These are phyloP conservation scores for Laspeyria flexula DNA, from an alignment of 2,888 invertebrate species.

Conservation along the genomic window DNA sequence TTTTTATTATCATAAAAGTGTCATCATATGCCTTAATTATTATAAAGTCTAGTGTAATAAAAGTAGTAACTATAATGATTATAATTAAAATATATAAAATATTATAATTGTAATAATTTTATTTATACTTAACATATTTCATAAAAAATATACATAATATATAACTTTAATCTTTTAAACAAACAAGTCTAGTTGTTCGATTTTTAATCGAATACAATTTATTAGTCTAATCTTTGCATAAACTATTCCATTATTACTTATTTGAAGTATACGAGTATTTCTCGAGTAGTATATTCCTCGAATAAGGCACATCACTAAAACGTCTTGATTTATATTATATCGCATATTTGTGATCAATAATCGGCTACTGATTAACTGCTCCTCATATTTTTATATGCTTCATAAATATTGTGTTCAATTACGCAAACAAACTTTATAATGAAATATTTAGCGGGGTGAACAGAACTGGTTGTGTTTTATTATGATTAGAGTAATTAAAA, in stretches of 20 bases:
- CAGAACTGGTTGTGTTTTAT: slow-evolving; percentile 9
- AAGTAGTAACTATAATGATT: too few species aligned
- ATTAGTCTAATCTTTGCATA: slow-evolving; percentile 1
- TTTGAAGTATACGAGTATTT: not conserved
- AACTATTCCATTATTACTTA: not conserved
- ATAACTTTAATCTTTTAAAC: not conserved
- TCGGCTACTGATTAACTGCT: slow-evolving; percentile 44
- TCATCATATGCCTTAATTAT: too few species aligned
- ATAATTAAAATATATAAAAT: too few species aligned
- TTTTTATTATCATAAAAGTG: too few species aligned
- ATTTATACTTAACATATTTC: not conserved
- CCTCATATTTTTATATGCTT: slow-evolving; percentile 44
- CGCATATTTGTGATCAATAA: slow-evolving; percentile 39
- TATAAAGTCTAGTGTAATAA: too few species aligned
- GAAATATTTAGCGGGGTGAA: slow-evolving; percentile 10
- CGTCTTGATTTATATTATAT: slow-evolving; percentile 32
- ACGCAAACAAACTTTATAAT: slow-evolving; percentile 37
- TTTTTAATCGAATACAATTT: not conserved
- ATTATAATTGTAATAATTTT: too few species aligned
- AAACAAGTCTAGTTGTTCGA: not conserved
- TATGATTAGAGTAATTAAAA: slow-evolving; percentile 1
- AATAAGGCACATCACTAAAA: slow-evolving; percentile 34
- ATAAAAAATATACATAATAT: not conserved
- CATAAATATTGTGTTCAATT: slow-evolving; percentile 43
- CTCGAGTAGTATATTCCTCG: slow-evolving; percentile 1